A percentile compares a stretch with the other conserved stretches of the same genome.
phyloP scores from a whole-genome alignment of 2,888 invertebrate species.

The Coleophora flavipennella region DNA sequence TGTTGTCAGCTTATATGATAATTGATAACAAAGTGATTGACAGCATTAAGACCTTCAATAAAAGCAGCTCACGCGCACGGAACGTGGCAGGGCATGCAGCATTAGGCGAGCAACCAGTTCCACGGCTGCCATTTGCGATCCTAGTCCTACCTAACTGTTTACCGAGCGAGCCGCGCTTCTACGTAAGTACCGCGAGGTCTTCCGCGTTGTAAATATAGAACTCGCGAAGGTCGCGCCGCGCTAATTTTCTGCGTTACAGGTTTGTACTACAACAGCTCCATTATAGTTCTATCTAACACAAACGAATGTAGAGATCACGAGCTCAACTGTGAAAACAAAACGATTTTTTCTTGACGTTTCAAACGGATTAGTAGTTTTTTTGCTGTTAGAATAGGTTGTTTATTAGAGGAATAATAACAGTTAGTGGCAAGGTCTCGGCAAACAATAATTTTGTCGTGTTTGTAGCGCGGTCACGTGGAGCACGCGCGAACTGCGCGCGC shows the following conservation, averaged over 20 bases:
- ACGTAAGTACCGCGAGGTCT: slow-evolving; percentile 45
- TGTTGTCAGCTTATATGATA: too few relatives aligned
- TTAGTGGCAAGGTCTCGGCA: slow-evolving; percentile 30
- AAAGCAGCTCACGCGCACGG: slow-evolving; percentile 18
- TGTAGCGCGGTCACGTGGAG: slow-evolving; percentile 34
- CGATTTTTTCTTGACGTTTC: slow-evolving; percentile 1
- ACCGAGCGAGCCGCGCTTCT: slow-evolving; percentile 33
- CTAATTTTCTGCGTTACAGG: slow-evolving; percentile 36
- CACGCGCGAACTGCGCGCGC: slow-evolving; percentile 33
- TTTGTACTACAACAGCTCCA: slow-evolving; percentile 21
- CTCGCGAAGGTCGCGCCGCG: slow-evolving; percentile 51
- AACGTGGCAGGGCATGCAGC: slow-evolving; percentile 16
- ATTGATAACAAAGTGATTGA: slow-evolving; percentile 13
- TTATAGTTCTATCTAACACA: too few relatives aligned
- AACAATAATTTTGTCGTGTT: slow-evolving; percentile 22
- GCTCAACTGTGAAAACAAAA: slow-evolving; percentile 22
- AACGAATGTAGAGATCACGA: slow-evolving; percentile 22
- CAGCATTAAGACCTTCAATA: slow-evolving; percentile 4
- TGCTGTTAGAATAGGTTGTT: slow-evolving; percentile 1
- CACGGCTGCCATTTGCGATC: slow-evolving; percentile 36
- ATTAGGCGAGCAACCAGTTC: slow-evolving; percentile 23
- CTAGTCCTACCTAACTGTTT: slow-evolving; percentile 65
- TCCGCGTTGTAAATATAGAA: slow-evolving; percentile 69
- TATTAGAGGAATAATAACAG: slow-evolving; percentile 17
- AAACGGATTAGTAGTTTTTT: slow-evolving; percentile 11